Evolutionary conservation across 2,113 vertebrate genomes (phyloP), one percentile per base, ranked within the genome.

Genomic region (Salvelinus alpinus): DNA sequence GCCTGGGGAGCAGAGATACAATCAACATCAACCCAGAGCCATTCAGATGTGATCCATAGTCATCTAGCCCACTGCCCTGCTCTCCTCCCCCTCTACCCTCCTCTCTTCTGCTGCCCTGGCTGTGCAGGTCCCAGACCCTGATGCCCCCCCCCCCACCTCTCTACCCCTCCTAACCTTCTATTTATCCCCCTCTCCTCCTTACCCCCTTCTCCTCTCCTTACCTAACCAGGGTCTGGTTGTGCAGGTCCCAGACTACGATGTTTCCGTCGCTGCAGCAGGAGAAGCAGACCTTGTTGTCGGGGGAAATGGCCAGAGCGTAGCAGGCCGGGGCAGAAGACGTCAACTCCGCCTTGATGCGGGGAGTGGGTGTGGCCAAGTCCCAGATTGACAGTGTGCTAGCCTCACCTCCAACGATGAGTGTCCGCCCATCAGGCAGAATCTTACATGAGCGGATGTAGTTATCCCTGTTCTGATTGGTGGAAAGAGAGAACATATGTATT

Each of bases 241-340:
- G 91, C 69, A 93, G 80, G 72, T 93, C 91, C 91, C 92, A 93
- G 27, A 93, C 92, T 20, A 90, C 91, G 3, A 92, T 93, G 82
- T 92, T 94, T 70, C 92, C 92, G 0, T 93, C 93, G 0, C 91
- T 92, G 90, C 92, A 94, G 88, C 93, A 94, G 54, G 93, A 94
- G 79, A 94, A 94, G 88, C 93, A 93, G 85, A 94, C 92, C 69
- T 93, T 94, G 85, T 92, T 91, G 0, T 94, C 93, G 0, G 93
- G 93, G 85, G 92, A 93, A 86, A 93, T 93, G 84, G 93, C 92
- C 78, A 92, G 87, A 44, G 93, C 92, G 0, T 93, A 94, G 86
- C 92, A 94, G 72, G 93, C 93, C 0, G 92, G 92, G 59, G 92
- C 92, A 0, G 92, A 91, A 59, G 92, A 93, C 70, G 92, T 91